Percentiles rank a stretch among this genome's conserved stretches.
These are phyloP conservation scores for Anarrhichthys ocellatus DNA, from an alignment of 2,113 vertebrate species.

Conservation along the genomic window DNA sequence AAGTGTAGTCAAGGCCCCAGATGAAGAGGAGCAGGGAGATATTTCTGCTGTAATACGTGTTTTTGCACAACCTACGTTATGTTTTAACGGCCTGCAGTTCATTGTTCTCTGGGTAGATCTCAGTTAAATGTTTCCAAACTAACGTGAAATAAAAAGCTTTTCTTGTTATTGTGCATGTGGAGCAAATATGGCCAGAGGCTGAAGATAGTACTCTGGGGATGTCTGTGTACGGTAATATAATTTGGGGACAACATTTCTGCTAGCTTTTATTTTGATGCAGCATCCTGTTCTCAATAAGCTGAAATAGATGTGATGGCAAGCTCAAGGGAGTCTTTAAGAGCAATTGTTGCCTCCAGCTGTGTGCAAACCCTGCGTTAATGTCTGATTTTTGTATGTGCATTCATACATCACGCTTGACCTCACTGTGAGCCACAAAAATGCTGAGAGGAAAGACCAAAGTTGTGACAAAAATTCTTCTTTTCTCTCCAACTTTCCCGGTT, in stretches of 20 bases:
- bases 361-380: slow-evolving; percentile 14
- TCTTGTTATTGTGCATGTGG: slow-evolving; percentile 27
- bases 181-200: slow-evolving; percentile 27
- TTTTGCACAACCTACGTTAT: slow-evolving; percentile 1
- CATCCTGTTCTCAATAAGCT: slow-evolving; percentile 19
- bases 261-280: slow-evolving; percentile 20
- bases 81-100: slow-evolving; percentile 21
- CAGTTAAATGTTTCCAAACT: slow-evolving; percentile 28
- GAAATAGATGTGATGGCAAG: slow-evolving; percentile 29
- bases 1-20: slow-evolving; percentile 23
- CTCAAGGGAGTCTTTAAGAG: slow-evolving; percentile 33
- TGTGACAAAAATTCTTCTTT: slow-evolving; percentile 12
- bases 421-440: slow-evolving; percentile 1
- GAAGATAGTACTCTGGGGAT: slow-evolving; percentile 27
- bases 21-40: slow-evolving; percentile 5
- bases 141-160: slow-evolving; percentile 26
- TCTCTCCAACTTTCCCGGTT: not conserved
- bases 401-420: slow-evolving; percentile 27
- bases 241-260: slow-evolving; percentile 38
- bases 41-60: slow-evolving; percentile 6
- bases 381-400: slow-evolving; percentile 26
- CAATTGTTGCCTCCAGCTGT: slow-evolving; percentile 36
- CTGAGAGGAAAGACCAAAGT: slow-evolving; percentile 2
- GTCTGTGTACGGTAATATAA: slow-evolving; percentile 23
- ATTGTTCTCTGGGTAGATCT: slow-evolving; percentile 14